phyloP scores from a whole-genome alignment of 35 echinoderm and acorn worm genomes.

The Apostichopus californicus region DNA sequence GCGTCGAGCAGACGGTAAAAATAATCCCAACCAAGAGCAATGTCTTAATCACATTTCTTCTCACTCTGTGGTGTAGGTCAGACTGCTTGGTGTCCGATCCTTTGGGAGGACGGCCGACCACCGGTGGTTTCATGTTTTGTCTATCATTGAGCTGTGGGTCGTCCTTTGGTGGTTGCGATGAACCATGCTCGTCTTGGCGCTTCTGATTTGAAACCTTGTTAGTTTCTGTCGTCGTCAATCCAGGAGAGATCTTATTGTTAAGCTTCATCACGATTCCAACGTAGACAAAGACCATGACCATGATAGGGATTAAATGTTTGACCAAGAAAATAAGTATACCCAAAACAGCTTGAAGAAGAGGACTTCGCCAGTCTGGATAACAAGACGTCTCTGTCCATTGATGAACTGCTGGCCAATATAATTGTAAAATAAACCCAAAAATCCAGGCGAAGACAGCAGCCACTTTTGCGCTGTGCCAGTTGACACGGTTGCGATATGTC shows the following conservation, averaged over 20 bases:
- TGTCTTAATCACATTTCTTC: conserved; percentile 39
- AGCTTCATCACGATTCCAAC: neutral
- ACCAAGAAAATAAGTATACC: conserved; percentile 12
- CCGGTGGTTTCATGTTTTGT: neutral
- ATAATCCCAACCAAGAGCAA: neutral
- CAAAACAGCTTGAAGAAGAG: neutral
- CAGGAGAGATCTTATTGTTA: neutral
- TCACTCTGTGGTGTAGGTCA: neutral
- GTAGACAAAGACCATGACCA: conserved; percentile 21
- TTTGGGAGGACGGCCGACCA: neutral
- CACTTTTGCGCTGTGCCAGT: neutral
- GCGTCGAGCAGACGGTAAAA: conserved; percentile 24
- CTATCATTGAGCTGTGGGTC: neutral
- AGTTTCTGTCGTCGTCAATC: neutral
- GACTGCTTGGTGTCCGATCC: neutral
- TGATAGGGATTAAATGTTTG: conserved; percentile 13
- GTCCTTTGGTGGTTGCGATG: neutral
- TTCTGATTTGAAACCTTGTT: neutral
- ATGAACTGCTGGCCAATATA: conserved; percentile 33
- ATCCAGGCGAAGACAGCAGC: conserved; percentile 21
- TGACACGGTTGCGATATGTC: conserved; percentile 7
- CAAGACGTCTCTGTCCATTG: neutral
- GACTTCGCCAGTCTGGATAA: conserved; percentile 29
- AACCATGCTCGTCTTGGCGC: too few relatives aligned
- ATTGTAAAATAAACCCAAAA: conserved; percentile 9